Conservation (phyloP, 1,140 invertebrate species). For the Zophobas atratus region DNA sequence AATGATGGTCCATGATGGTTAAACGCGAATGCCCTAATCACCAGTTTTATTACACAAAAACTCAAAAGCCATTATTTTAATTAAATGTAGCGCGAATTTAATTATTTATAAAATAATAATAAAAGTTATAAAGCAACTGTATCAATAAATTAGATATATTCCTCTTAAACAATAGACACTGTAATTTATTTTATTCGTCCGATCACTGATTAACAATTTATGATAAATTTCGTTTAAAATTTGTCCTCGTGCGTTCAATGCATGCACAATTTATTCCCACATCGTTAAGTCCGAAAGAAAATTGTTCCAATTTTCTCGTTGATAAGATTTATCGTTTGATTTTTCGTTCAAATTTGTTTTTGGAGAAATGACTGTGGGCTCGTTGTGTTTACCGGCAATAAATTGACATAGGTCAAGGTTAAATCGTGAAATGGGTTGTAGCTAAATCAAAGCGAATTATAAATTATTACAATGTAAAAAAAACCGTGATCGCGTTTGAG, state of each 20-base stretch:
- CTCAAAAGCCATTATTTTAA: slow-evolving; percentile 18
- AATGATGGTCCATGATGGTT: no score
- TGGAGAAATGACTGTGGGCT: neutral
- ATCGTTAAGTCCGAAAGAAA: slow-evolving; percentile 11
- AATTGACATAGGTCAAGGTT: slow-evolving; percentile 48
- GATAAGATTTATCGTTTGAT: slow-evolving; percentile 25
- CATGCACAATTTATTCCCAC: slow-evolving; percentile 21
- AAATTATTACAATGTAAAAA: slow-evolving; percentile 36
- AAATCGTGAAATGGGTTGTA: slow-evolving; percentile 21
- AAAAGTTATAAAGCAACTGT: slow-evolving; percentile 9
- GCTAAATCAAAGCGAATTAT: slow-evolving; percentile 33
- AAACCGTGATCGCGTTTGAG: slow-evolving; percentile 36
- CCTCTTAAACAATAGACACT: slow-evolving; percentile 43
- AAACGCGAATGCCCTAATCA: no score
- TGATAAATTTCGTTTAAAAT: neutral
- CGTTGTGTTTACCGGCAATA: slow-evolving; percentile 23
- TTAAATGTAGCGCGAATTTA: slow-evolving; percentile 9
- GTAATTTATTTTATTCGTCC: slow-evolving; percentile 43
- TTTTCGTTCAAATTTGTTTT: slow-evolving; percentile 1
- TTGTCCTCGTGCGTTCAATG: neutral
- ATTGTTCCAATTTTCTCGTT: neutral
- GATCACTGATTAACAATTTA: slow-evolving; percentile 37
- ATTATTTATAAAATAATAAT: slow-evolving; percentile 35
- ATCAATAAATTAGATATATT: slow-evolving; percentile 34
- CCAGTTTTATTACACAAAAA: neutral